phyloP scores from a whole-genome alignment of 1,140 invertebrate species.

The Hycleus cichorii region DNA sequence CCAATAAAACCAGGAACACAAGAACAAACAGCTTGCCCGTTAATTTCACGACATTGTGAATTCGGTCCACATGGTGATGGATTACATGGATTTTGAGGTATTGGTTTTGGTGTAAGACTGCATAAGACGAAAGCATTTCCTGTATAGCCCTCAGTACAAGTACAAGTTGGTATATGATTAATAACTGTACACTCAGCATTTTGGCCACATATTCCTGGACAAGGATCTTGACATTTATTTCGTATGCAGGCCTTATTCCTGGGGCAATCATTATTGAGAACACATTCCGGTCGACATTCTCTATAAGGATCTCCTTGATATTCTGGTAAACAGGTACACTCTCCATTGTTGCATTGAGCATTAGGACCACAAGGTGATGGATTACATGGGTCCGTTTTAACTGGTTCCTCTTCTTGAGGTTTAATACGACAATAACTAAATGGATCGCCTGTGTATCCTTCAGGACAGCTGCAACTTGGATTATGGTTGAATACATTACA shows the following conservation, averaged over 20 bases:
- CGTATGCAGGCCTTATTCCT: constrained; percentile 57
- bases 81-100: constrained; percentile 48
- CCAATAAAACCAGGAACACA: constrained; percentile 59
- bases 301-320: constrained; percentile 62
- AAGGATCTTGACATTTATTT: constrained; percentile 65
- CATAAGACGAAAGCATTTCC: constrained; percentile 61
- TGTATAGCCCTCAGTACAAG: constrained; percentile 53
- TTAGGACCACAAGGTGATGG: constrained; percentile 63
- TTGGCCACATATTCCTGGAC: constrained; percentile 57
- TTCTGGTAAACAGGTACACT: constrained; percentile 57
- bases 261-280: constrained; percentile 59
- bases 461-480: constrained; percentile 60
- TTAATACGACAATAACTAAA: constrained; percentile 35
- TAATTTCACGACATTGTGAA: constrained; percentile 53
- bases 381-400: constrained; percentile 49
- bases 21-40: constrained; percentile 57
- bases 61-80: constrained; percentile 61
- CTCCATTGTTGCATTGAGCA: constrained; percentile 51
- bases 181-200: constrained; percentile 61
- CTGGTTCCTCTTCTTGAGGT: constrained; percentile 26
- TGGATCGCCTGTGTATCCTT: constrained; percentile 57
- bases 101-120: constrained; percentile 29
- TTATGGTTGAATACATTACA: constrained; percentile 65
- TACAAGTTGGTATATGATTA: constrained; percentile 63
- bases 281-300: constrained; percentile 63